Percentiles rank a stretch among this genome's conserved stretches.
Evolutionary conservation across 2,113 vertebrate genomes (phyloP).

Genomic region (Erinaceus europaeus): DNA sequence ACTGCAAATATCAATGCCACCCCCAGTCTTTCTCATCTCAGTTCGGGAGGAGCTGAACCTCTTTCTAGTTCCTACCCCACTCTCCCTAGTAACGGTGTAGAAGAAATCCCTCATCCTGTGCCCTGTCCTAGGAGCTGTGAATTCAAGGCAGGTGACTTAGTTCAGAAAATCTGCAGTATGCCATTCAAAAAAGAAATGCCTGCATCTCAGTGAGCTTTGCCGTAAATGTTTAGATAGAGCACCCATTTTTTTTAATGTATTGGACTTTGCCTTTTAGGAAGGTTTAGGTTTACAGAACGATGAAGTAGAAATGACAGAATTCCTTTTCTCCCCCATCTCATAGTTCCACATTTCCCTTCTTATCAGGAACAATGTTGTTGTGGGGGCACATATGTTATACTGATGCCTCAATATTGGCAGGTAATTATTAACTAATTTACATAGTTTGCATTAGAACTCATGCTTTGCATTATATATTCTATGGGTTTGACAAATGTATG

Average conservation of each 20-base stretch:
- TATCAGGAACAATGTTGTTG: too few relatives aligned
- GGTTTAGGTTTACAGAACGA: not conserved
- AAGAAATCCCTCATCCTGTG: not conserved
- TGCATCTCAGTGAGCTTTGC: not conserved
- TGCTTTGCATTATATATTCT: not conserved
- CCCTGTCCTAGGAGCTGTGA: not conserved
- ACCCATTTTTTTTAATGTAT: not conserved
- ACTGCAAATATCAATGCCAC: not conserved
- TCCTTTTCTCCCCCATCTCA: too few relatives aligned
- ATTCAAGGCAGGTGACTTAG: not conserved
- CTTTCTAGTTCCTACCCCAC: not conserved
- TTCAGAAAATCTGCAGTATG: not conserved
- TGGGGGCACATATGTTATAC: too few relatives aligned
- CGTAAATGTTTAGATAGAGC: not conserved
- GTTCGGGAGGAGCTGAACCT: not conserved
- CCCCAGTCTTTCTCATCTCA: not conserved
- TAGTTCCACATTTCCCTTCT: not conserved
- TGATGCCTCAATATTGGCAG: too few relatives aligned
- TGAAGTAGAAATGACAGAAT: not conserved
- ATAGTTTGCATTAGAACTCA: not conserved
- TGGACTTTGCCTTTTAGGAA: too few relatives aligned
- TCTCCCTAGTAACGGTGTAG: too few relatives aligned
- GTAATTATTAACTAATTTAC: not conserved
- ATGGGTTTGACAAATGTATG: not conserved
- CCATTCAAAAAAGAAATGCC: not conserved